Percentiles rank a stretch among this genome's conserved stretches.
Conservation (phyloP, 2,113 vertebrate genomes). For the Camarhynchus parvulus region DNA sequence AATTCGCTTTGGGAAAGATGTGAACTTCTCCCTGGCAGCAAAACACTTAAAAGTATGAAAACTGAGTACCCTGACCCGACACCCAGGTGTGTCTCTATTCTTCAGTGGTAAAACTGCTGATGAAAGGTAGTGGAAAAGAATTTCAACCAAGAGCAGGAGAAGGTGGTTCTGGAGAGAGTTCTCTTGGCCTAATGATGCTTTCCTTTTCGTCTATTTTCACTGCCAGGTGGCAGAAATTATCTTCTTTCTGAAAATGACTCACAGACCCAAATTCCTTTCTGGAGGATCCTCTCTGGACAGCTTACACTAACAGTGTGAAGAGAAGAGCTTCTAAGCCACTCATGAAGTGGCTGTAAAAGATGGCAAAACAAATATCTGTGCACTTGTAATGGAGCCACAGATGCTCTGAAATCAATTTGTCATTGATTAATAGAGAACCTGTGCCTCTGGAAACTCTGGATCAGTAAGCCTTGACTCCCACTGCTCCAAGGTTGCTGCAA, state of each 20-base stretch:
- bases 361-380: background rate
- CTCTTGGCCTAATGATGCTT: background rate
- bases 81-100: background rate
- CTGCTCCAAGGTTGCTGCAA: background rate
- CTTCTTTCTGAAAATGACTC: background rate
- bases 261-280: background rate
- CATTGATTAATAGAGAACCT: background rate
- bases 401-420: background rate
- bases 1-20: background rate
- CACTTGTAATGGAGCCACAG: background rate
- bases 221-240: background rate
- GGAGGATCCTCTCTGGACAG: background rate
- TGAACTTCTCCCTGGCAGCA: background rate
- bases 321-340: background rate
- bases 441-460: background rate
- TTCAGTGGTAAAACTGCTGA: background rate
- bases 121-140: background rate
- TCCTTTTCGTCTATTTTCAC: background rate
- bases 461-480: background rate
- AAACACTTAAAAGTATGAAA: background rate
- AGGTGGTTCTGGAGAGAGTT: background rate
- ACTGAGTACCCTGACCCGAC: background rate
- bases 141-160: background rate
- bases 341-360: background rate
- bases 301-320: background rate